A percentile compares a stretch with the other conserved stretches of the same genome.
These are phyloP conservation scores for Cephus cinctus DNA, from an alignment of 1,140 invertebrate genomes.

Conservation along the genomic window DNA sequence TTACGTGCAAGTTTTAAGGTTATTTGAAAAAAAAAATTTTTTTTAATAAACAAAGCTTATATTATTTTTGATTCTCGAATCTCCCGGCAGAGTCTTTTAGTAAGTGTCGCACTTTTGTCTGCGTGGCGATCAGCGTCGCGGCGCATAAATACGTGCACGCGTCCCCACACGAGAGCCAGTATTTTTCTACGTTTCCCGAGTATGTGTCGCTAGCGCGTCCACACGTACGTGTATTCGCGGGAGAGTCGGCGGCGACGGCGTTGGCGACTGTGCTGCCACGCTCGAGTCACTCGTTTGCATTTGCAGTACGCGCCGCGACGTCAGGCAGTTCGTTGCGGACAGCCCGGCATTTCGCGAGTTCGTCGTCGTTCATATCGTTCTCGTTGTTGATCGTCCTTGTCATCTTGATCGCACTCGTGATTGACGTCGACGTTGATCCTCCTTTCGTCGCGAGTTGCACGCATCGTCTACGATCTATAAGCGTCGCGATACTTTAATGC, in stretches of 20 bases:
- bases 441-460: no score
- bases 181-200: neutral
- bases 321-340: constrained; percentile 32
- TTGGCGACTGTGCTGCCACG: constrained; percentile 12
- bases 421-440: no score
- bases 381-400: no score
- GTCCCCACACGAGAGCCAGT: constrained; percentile 18
- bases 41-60: neutral
- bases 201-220: constrained; percentile 21
- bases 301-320: constrained; percentile 36
- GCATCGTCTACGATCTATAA: no score
- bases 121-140: neutral
- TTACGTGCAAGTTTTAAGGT: no score
- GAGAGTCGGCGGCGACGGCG: constrained; percentile 22
- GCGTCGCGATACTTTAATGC: no score
- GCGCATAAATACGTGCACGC: constrained; percentile 1
- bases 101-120: neutral
- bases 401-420: no score
- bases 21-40: no score
- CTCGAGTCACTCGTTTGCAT: constrained; percentile 14
- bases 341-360: no score
- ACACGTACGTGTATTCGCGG: constrained; percentile 15
- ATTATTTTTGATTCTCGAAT: neutral
- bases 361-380: no score
- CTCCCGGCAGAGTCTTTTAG: neutral